phyloP scores from a whole-genome alignment of 2,888 invertebrate genomes.

The Phytoseiulus persimilis region DNA sequence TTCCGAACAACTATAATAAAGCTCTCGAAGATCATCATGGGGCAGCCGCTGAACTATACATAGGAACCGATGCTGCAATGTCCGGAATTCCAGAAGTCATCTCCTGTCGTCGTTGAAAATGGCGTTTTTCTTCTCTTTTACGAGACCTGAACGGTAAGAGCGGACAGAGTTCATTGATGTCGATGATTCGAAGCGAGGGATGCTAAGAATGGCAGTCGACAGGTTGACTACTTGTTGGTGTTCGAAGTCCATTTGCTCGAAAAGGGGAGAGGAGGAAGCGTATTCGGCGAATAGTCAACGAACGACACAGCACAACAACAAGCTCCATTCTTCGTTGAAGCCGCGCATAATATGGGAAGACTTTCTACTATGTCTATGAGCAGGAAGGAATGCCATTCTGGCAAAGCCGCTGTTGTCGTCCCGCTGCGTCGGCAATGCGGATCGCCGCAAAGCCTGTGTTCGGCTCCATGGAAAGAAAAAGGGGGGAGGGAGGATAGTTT shows the following conservation, averaged over 20 bases:
- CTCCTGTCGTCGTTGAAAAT: neutral
- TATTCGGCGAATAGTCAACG: neutral
- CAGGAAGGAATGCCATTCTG: slow-evolving; percentile 5
- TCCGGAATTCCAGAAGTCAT: neutral
- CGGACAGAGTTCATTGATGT: slow-evolving; percentile 5
- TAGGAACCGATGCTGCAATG: neutral
- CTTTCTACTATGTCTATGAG: neutral
- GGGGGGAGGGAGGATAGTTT: too few relatives aligned
- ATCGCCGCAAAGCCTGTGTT: neutral
- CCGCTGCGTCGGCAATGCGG: neutral
- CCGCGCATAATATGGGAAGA: neutral
- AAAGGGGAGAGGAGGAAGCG: neutral
- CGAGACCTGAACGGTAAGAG: neutral
- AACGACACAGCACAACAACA: neutral
- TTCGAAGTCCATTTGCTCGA: neutral
- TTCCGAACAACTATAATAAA: neutral
- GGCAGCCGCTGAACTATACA: neutral
- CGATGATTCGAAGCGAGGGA: neutral
- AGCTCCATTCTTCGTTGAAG: neutral
- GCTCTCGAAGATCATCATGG: neutral
- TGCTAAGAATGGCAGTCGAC: neutral
- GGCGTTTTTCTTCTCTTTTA: neutral
- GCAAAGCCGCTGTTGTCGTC: neutral
- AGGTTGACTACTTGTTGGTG: neutral
- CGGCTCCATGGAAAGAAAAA: neutral